These are phyloP conservation scores for Chloebia gouldiae DNA, from an alignment of 2,113 vertebrate species.

Conservation along the genomic window DNA sequence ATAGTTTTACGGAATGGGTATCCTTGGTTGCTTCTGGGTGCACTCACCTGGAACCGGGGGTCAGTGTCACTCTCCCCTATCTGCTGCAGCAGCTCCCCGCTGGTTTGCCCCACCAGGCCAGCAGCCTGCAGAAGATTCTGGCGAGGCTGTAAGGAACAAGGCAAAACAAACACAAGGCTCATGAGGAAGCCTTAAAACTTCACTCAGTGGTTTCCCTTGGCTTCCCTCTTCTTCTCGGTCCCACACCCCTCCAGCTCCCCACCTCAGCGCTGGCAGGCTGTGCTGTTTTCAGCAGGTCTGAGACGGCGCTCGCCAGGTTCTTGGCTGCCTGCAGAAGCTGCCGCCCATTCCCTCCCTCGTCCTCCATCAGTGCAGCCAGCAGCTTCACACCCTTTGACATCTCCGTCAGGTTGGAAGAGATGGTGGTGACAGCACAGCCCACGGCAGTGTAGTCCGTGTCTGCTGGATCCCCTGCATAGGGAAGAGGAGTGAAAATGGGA, in stretches of 20 bases:
- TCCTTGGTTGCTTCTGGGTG: rapidly evolving
- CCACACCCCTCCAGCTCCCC: background rate
- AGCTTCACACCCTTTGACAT: constrained; percentile 98
- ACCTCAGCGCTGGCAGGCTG: constrained; percentile 93
- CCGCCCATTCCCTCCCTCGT: constrained; percentile 89
- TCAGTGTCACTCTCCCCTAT: constrained; percentile 93
- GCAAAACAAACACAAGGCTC: background rate
- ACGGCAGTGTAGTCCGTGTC: constrained; percentile 97
- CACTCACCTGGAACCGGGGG: constrained; percentile 91
- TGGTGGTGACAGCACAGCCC: constrained; percentile 95
- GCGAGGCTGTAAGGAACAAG: constrained; percentile 80
- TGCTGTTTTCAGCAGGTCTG: constrained; percentile 91
- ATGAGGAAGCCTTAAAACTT: background rate
- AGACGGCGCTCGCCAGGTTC: constrained; percentile 89
- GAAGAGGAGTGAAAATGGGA: background rate
- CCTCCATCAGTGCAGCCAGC: constrained; percentile 93
- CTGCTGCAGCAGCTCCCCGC: constrained; percentile 93
- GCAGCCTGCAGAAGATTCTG: constrained; percentile 96
- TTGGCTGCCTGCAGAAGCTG: constrained; percentile 93
- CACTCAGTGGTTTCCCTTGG: background rate
- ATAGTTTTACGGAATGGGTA: background rate
- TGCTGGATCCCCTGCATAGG: constrained; percentile 85
- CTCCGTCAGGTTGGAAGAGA: constrained; percentile 98
- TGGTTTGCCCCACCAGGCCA: constrained; percentile 93
- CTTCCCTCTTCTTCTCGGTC: background rate